Conservation (phyloP, 2,797 vertebrate genomes). For the Okamejei kenojei region DNA sequence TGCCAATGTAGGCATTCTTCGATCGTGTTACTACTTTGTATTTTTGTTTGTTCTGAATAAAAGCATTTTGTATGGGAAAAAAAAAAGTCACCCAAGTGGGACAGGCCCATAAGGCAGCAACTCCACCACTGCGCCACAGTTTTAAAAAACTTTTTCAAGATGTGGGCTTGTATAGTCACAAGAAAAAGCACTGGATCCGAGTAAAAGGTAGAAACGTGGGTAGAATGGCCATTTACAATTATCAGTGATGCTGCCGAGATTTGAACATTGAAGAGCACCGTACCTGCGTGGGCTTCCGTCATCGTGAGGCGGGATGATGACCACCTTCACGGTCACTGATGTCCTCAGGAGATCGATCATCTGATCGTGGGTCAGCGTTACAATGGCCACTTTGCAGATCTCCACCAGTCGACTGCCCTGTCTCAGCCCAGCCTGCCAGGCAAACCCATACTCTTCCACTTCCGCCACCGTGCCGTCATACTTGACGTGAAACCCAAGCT, state of each 20-base stretch:
- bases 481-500: constrained; percentile 88
- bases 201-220: too few relatives aligned
- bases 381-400: constrained; percentile 89
- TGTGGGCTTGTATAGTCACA: too few relatives aligned
- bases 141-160: too few relatives aligned
- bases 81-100: too few relatives aligned
- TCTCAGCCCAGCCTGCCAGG: constrained; percentile 87
- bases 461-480: constrained; percentile 85
- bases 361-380: constrained; percentile 84
- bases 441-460: constrained; percentile 93
- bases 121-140: too few relatives aligned
- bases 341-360: constrained; percentile 93
- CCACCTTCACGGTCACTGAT: constrained; percentile 87
- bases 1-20: too few relatives aligned
- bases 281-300: constrained; percentile 80
- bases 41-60: too few relatives aligned
- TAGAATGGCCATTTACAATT: neutral
- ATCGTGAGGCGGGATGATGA: constrained; percentile 82
- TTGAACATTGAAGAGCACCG: neutral
- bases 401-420: constrained; percentile 87
- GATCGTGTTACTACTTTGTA: too few relatives aligned
- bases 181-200: too few relatives aligned
- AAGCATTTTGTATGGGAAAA: too few relatives aligned
- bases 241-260: neutral
- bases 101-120: too few relatives aligned